Evolutionary conservation across 2,888 invertebrate genomes (phyloP), one percentile per base, ranked within the genome.

Genomic region (Macrosoma leucophasiata): DNA sequence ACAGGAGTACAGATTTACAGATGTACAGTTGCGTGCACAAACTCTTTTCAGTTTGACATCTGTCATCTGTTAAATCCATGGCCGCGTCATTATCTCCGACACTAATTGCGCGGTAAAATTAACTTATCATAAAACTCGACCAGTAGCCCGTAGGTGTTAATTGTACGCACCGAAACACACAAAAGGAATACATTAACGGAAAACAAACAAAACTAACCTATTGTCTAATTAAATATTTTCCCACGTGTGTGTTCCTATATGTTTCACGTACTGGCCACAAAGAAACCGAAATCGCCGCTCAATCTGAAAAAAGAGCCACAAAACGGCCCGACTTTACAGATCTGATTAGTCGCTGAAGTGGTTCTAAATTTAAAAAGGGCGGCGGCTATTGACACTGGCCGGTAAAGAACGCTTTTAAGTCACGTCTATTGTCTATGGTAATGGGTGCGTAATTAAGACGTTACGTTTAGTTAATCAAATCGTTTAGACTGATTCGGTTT

Each of bases 181-280:
- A 71, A 77, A 73, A 74, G 69, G 64, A 67, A 63, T 72, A 74
- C 82, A 84, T 82, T 84, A 84, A 81, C 77, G 71, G 69, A 74
- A 71, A 72, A 75, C 82, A 81, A 84, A 82, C 73, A 77, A 75
- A 79, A 79, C 78, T 82, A 81, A 84, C 65, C 78, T 78, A 77
- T 81, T 78, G 76, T 79, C 73, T 84, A 82, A 82, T 84, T 82
- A 82, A 79, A 82, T 79, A 72, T 79, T 81, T 82, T 82, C 82
- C 78, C 82, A 82, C 77, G 69, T 60, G 59, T 66, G 48, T 54
- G 49, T 46, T 39, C 45, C 52, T 51, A 50, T 52, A n/a, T n/a
- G 8, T 17, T 23, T 19, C 18, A 27, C 35, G 22, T 29, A 22
- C 14, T 14, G 29, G 25, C 3, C n/a, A 35, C 29, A 29, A 35